A percentile compares a stretch with the other conserved stretches of the same genome.
These are phyloP conservation scores for Oxyruncus cristatus DNA, from an alignment of 2,113 vertebrate genomes.

Conservation along the genomic window DNA sequence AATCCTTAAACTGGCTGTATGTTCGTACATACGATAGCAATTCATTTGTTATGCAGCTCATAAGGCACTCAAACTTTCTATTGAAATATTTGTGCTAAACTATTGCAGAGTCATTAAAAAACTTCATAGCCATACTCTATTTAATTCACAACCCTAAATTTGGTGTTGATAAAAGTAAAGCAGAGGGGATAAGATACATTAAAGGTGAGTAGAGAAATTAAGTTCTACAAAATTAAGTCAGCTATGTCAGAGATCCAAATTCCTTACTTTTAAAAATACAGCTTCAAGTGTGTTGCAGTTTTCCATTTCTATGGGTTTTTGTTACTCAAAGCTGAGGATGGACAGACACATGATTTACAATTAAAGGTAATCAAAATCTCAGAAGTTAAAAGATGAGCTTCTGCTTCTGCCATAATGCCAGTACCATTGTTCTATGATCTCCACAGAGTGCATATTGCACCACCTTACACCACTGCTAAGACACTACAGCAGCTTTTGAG, in stretches of 20 bases:
- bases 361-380: background rate
- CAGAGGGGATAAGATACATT: background rate
- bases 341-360: background rate
- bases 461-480: background rate
- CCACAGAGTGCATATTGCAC: fast-evolving
- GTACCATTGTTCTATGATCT: background rate
- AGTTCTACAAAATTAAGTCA: background rate
- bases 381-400: background rate
- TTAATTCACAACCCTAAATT: background rate
- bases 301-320: background rate
- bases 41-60: background rate
- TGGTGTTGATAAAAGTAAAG: background rate
- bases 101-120: background rate
- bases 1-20: background rate
- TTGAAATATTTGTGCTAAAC: background rate
- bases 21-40: background rate
- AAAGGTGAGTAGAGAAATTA: background rate
- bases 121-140: background rate
- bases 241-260: background rate
- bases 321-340: background rate
- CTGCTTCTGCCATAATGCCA: background rate
- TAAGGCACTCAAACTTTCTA: background rate
- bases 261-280: background rate
- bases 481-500: background rate
- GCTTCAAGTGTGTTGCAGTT: background rate